These are phyloP conservation scores for Gouania willdenowi DNA, from an alignment of 2,797 vertebrate genomes.

Conservation along the genomic window DNA sequence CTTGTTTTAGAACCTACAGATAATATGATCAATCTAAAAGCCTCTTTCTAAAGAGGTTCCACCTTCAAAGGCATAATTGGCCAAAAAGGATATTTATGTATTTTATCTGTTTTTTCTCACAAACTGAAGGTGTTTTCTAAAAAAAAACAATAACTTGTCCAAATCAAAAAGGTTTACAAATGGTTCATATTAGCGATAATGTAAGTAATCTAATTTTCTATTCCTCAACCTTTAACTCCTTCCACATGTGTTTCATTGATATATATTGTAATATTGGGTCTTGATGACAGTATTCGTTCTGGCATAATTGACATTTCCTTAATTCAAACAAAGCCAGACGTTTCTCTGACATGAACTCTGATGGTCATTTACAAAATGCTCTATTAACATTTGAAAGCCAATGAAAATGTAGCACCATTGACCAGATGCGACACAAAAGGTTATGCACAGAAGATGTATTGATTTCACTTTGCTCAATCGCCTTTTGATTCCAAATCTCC, in stretches of 20 bases:
- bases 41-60: constrained; percentile 89
- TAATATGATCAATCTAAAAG: constrained; percentile 99
- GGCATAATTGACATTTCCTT: constrained; percentile 74
- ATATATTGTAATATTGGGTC: constrained; percentile 54
- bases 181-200: constrained; percentile 46
- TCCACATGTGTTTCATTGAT: constrained; percentile 47
- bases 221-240: constrained; percentile 59
- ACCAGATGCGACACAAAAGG: constrained; percentile 65
- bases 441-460: constrained; percentile 66
- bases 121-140: constrained; percentile 52
- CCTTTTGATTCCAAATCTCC: constrained; percentile 67
- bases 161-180: constrained; percentile 34
- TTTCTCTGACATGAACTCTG: constrained; percentile 55
- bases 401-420: constrained; percentile 50
- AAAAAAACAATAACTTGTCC: constrained; percentile 67
- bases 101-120: constrained; percentile 67
- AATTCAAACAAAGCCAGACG: constrained; percentile 58
- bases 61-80: constrained; percentile 95
- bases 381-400: constrained; percentile 79
- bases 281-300: constrained; percentile 55
- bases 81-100: constrained; percentile 77
- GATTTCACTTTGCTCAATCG: constrained; percentile 74
- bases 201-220: constrained; percentile 46
- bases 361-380: constrained; percentile 70
- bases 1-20: constrained; percentile 98